Evolutionary conservation across 2,888 invertebrate species (phyloP).

Genomic region (Elysia crispata): DNA sequence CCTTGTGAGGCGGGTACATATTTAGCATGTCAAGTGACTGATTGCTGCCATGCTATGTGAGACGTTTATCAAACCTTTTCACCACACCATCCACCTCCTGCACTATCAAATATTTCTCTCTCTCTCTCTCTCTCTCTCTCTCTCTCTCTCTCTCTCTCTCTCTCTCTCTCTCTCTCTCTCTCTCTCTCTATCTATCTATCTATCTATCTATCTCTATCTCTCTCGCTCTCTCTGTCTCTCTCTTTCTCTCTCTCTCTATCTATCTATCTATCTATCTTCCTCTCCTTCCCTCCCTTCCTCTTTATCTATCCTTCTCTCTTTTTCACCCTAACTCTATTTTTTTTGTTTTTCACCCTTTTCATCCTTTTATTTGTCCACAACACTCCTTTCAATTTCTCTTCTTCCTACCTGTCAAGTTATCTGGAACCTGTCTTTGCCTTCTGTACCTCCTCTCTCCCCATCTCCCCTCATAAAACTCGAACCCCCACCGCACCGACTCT

Average conservation of each 20-base stretch:
- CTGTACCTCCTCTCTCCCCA: neutral
- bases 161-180: neutral
- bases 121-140: neutral
- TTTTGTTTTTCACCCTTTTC: neutral
- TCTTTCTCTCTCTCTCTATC: conserved; percentile 5
- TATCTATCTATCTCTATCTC: neutral
- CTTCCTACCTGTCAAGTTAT: no score
- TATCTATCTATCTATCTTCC: neutral
- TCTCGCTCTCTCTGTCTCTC: neutral
- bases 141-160: neutral
- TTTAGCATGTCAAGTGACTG: no score
- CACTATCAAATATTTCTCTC: no score
- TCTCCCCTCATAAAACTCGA: neutral
- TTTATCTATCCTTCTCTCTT: conserved; percentile 21
- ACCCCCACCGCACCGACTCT: conserved; percentile 15
- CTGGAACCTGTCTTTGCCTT: no score
- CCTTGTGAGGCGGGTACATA: no score
- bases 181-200: conserved; percentile 1
- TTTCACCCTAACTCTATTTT: neutral
- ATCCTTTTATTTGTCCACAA: no score
- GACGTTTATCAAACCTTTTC: no score
- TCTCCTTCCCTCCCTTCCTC: conserved; percentile 19
- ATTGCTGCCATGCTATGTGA: no score
- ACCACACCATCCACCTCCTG: no score
- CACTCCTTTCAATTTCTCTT: no score